These are phyloP conservation scores for Capromys pilorides DNA, from an alignment of 2,797 vertebrate species.

Conservation along the genomic window DNA sequence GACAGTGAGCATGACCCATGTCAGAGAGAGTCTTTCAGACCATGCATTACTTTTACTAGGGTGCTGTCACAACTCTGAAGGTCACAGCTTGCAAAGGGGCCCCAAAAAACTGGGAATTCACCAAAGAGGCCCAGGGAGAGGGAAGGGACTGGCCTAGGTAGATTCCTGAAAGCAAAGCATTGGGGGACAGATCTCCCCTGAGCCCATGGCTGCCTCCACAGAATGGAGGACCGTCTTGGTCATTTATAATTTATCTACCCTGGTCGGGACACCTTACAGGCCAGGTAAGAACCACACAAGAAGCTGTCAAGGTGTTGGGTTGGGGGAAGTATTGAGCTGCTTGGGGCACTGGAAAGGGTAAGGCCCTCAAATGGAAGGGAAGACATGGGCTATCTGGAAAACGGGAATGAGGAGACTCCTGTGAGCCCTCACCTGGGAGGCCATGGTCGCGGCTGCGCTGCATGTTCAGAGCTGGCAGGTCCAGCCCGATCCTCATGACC, in stretches of 20 bases:
- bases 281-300: background rate
- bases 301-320: background rate
- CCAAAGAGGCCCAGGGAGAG: background rate
- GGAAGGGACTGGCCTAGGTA: background rate
- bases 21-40: background rate
- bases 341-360: background rate
- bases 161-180: background rate
- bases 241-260: background rate
- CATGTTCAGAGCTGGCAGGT: constrained; percentile 91
- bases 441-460: constrained; percentile 90
- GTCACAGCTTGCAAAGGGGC: background rate
- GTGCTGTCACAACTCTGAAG: background rate
- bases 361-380: background rate
- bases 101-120: background rate
- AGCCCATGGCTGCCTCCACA: background rate
- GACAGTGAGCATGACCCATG: background rate
- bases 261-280: background rate
- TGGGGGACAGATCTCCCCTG: background rate
- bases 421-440: constrained; percentile 86
- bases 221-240: background rate
- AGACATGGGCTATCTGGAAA: too few species aligned
- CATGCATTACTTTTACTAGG: rapidly evolving
- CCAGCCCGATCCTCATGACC: constrained; percentile 84
- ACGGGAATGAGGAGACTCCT: rapidly evolving
- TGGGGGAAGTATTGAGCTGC: background rate